phyloP scores from a whole-genome alignment of 2,888 invertebrate genomes.

The Drepana falcataria region DNA sequence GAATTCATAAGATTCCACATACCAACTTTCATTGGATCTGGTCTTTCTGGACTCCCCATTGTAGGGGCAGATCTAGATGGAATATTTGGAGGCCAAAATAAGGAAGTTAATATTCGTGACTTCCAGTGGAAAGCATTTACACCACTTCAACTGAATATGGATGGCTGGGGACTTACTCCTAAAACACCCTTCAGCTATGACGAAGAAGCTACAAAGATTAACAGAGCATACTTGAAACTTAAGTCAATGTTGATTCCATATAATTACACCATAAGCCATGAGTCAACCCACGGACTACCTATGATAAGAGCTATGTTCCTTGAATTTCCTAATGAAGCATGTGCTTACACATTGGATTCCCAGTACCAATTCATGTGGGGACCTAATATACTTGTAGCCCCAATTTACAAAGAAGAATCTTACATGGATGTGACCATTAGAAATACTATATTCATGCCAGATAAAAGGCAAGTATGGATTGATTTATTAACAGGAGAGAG shows the following conservation, averaged over 20 bases:
- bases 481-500: slow-evolving; percentile 62
- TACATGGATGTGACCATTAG: slow-evolving; percentile 34
- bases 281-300: slow-evolving; percentile 52
- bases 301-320: slow-evolving; percentile 70
- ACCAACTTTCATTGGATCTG: slow-evolving; percentile 64
- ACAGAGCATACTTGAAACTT: slow-evolving; percentile 65
- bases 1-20: slow-evolving; percentile 72
- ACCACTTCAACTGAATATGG: slow-evolving; percentile 68
- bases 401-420: slow-evolving; percentile 44
- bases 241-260: slow-evolving; percentile 67
- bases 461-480: slow-evolving; percentile 55
- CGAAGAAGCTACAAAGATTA: slow-evolving; percentile 48
- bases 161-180: slow-evolving; percentile 60
- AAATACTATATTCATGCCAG: slow-evolving; percentile 55
- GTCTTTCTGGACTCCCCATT: slow-evolving; percentile 62
- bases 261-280: slow-evolving; percentile 57
- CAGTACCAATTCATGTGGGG: slow-evolving; percentile 74
- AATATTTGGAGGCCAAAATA: slow-evolving; percentile 54
- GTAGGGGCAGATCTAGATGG: slow-evolving; percentile 72
- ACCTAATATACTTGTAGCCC: slow-evolving; percentile 61
- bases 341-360: slow-evolving; percentile 53
- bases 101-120: slow-evolving; percentile 58
- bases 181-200: slow-evolving; percentile 65
- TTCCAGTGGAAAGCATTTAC: slow-evolving; percentile 72
- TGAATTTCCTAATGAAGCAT: slow-evolving; percentile 51